These are phyloP conservation scores for Xenopus borealis DNA, from an alignment of 2,113 vertebrate species.

Conservation along the genomic window DNA sequence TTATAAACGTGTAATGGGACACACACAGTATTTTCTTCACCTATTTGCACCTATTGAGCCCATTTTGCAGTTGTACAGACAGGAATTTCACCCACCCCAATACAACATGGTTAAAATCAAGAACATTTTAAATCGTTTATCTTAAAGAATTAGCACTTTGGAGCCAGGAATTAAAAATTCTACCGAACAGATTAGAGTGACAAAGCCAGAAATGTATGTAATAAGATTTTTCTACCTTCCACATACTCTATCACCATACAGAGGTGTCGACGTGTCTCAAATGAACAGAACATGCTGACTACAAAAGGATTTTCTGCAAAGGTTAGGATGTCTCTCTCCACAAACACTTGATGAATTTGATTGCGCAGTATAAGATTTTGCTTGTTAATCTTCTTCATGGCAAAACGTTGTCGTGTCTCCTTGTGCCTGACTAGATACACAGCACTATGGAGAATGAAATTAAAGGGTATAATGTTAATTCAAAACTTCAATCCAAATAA, in stretches of 20 bases:
- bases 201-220: not conserved
- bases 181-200: not conserved
- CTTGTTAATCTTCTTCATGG: conserved; percentile 98
- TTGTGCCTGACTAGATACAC: conserved; percentile 92
- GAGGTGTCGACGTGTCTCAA: conserved; percentile 89
- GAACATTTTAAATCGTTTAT: no score
- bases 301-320: conserved; percentile 97
- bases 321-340: conserved; percentile 95
- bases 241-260: conserved; percentile 99
- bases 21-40: no score
- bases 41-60: no score
- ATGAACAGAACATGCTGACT: conserved; percentile 98
- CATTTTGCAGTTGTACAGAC: no score
- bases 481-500: no score
- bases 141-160: no score
- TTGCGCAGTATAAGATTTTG: conserved; percentile 95
- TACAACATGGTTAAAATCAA: no score
- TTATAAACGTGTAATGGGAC: no score
- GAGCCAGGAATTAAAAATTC: not conserved
- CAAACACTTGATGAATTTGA: conserved; percentile 97
- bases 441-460: conserved; percentile 62
- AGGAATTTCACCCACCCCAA: no score
- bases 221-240: conserved; percentile 73
- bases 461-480: no score
- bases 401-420: conserved; percentile 89